Evolutionary conservation across 2,888 invertebrate genomes (phyloP).

Genomic region (Eilema caniola): DNA sequence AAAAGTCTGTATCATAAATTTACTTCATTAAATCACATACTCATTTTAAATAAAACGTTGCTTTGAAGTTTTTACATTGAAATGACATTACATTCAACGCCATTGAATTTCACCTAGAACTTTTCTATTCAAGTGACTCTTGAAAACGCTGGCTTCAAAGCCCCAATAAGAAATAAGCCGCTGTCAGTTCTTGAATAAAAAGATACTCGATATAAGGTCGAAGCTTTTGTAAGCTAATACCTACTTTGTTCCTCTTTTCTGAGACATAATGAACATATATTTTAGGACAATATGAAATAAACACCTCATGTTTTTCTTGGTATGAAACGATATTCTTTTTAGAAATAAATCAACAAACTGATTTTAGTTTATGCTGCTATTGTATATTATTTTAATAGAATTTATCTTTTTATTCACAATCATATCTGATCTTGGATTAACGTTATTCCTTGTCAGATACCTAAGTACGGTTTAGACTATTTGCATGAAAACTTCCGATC

Average conservation of each 20-base stretch:
- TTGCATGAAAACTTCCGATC: too few species aligned
- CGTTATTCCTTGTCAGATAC: too few species aligned
- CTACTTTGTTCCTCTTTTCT: slow-evolving; percentile 28
- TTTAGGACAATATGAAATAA: slow-evolving; percentile 24
- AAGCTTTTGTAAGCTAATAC: slow-evolving; percentile 46
- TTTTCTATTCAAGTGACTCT: not conserved
- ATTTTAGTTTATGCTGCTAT: not conserved
- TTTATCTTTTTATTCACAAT: too few species aligned
- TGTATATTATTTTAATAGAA: too few species aligned
- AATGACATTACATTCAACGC: too few species aligned
- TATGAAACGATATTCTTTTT: not conserved
- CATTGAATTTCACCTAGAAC: not conserved
- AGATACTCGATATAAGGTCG: slow-evolving; percentile 32
- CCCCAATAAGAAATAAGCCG: slow-evolving; percentile 21
- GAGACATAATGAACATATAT: slow-evolving; percentile 39
- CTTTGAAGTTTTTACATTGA: not conserved
- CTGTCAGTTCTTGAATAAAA: slow-evolving; percentile 34
- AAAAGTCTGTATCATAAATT: not conserved
- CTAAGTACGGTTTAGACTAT: too few species aligned
- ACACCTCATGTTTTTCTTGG: slow-evolving; percentile 23
- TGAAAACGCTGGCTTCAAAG: slow-evolving; percentile 27
- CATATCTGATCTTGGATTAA: too few species aligned
- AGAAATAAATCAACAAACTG: not conserved
- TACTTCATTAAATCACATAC: not conserved
- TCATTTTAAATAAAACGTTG: not conserved